Evolutionary conservation across 2,113 vertebrate genomes (phyloP), one percentile per base, ranked within the genome.

Genomic region (Orcinus orca): DNA sequence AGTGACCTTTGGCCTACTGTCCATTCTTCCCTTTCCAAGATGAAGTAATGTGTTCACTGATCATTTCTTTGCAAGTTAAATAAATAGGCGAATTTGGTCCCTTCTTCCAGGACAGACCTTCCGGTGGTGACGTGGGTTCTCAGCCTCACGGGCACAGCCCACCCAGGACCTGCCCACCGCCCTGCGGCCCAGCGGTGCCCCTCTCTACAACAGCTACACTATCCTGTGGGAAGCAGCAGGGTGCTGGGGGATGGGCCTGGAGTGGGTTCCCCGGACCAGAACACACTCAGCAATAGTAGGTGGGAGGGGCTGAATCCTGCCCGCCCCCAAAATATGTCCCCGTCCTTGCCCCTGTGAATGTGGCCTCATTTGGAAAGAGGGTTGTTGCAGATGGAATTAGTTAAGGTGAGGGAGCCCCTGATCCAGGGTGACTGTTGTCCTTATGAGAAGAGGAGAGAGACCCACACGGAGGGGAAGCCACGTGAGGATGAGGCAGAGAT

Each of bases 141-240:
- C 47, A 36, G 89, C 25, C 63, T 90, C 21, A 29, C 63, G 23
- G 41, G 53, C 9, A 20, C 6, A 6, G 55, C 50, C 26, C 4
- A 1, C 9, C 4, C 33, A 26, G 91, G 14, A 25, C 38, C 33
- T 55, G 18, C 38, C 25, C 18, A 23, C 18, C 4, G 26, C 8
- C 62, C 29, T 33, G 7, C 58, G 4, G n/a, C 23, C 79, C 58
- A 1, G 29, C 0, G 0, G 33, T 10, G 3, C 14, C n/a, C 17
- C 25, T 83, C 23, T 31, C 23, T 53, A 25, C 12, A 44, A 67
- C 1, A 6, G 23, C 82, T 18, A 0, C 0, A 0, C 12, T 2
- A 0, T 14, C 13, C n/a, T 63, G 26, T 33, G 41, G 80, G 77
- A 80, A 62, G 23, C 0, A 2, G 29, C 13, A 3, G 50, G 2